Evolutionary conservation across 2,888 invertebrate genomes (phyloP), one percentile per base, ranked within the genome.

Genomic region (Athalia cordata): DNA sequence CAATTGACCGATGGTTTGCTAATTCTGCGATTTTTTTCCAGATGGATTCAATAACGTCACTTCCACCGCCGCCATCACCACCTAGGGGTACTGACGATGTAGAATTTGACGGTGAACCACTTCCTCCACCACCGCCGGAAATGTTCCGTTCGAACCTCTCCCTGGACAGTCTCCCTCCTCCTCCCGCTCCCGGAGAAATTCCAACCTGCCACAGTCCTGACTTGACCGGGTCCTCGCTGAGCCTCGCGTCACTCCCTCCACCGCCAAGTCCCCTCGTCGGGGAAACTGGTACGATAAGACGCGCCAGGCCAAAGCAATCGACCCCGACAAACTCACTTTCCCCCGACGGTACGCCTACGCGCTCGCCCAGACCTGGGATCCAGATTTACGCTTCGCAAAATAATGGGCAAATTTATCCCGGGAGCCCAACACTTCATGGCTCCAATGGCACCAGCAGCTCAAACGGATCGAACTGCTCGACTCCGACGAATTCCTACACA

Each of bases 101-200:
- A 8, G 92, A 93, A 81, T 92, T 92, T 68, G 92, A 93, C 80
- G 88, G 90, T 78, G 89, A 91, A 77, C 94, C 94, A 1, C 91
- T 94, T 15, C 95, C 95, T 0, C 95, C 95, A 2, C 96, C 95
- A 0, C 95, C 95, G 0, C 92, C 93, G 2, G 94, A 94, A 84
- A 93, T 96, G 92, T 94, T 95, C 87, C 93, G 95, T 76, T 96
- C 96, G 0, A 95, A 95, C 11, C 91, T 95, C 9, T 96, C 96
- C 45, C 89, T 96, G 61, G 96, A 96, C 84, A 96, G 95, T n/a
- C 89, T 96, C 79, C 96, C 95, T 0, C 96, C 96, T 13, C 96
- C 96, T 0, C 95, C 93, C 67, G 94, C 94, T 61, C 94, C 94
- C 5, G 91, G 90, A 76, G 93, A 93, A 80, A 85, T 93, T 43